Percentiles rank a stretch among this genome's conserved stretches.
Conservation (phyloP, 2,113 vertebrate genomes). For the Pontoporia blainvillei region DNA sequence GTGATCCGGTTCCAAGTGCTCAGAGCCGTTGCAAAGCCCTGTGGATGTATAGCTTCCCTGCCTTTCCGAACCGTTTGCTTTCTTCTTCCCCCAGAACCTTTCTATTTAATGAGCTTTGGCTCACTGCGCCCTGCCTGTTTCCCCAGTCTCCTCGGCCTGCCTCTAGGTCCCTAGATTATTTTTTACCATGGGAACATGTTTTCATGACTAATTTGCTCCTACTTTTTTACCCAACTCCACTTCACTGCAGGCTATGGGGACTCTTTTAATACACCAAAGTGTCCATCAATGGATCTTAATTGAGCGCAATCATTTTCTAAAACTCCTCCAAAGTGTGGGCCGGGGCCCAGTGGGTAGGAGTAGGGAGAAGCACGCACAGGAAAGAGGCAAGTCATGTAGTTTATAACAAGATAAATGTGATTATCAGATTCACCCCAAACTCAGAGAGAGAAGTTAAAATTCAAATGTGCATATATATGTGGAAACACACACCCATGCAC, state of each 20-base stretch:
- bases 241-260: neutral
- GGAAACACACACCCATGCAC: neutral
- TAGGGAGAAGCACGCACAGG: neutral
- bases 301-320: neutral
- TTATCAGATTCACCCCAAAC: neutral
- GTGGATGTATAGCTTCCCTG: rapidly evolving
- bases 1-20: neutral
- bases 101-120: neutral
- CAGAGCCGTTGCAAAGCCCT: neutral
- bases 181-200: neutral
- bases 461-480: neutral
- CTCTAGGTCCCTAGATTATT: neutral
- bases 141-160: neutral
- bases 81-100: neutral
- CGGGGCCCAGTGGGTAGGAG: too few species aligned
- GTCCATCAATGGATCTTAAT: neutral
- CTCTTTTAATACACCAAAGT: neutral
- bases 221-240: neutral
- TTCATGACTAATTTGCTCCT: neutral
- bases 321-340: neutral
- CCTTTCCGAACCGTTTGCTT: neutral
- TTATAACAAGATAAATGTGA: neutral
- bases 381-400: neutral
- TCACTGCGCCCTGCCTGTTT: neutral
- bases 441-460: neutral